Base-by-base conservation (phyloP, 2,888 invertebrate species). In the Calliphora vomitoria region DNA sequence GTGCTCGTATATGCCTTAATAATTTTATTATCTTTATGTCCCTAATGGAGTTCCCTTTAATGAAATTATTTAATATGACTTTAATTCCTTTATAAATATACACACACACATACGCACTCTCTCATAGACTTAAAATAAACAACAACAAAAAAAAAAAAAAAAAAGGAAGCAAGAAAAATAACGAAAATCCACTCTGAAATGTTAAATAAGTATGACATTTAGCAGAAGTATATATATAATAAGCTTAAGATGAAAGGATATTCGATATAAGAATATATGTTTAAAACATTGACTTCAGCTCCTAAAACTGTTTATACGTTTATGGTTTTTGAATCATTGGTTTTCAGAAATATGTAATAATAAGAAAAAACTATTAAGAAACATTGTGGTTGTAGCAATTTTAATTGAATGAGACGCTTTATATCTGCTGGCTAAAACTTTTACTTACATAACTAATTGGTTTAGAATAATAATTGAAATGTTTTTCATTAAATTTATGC, bases 1-100 rank as follows among this genome's bases (percentile, higher is more conserved):
- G 47, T 62, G n/a, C 47, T 20, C 41, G 38, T 64, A 38, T 74
- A 53, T 68, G 81, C 60, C 79, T 82, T 85, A 89, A 87, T 89
- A 85, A 89, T 85, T 86, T 86, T 87, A 87, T 89, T 89, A 87
- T 87, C 81, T 82, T 71, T 75, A 71, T 71, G 82, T 75, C 81
- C 80, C 82, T 85, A 81, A 87, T 88, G 82, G 81, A 83, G 76
- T 88, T 83, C 82, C 74, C 62, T 82, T 82, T 82, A 89, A 87
- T 87, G 64, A 86, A 87, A 89, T 89, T 86, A 89, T 89, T 82
- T 82, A 83, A 86, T 87, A 78, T 74, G 82, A 85, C 81, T 82
- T 84, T 79, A 79, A 84, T 86, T 84, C 86, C 20, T 76, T 72
- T 81, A 82, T 53, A 53, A 3, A 55, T 18, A 62, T n/a, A 68